Evolutionary conservation across 2,888 invertebrate species (phyloP).

Genomic region (Thymelicus acteon): DNA sequence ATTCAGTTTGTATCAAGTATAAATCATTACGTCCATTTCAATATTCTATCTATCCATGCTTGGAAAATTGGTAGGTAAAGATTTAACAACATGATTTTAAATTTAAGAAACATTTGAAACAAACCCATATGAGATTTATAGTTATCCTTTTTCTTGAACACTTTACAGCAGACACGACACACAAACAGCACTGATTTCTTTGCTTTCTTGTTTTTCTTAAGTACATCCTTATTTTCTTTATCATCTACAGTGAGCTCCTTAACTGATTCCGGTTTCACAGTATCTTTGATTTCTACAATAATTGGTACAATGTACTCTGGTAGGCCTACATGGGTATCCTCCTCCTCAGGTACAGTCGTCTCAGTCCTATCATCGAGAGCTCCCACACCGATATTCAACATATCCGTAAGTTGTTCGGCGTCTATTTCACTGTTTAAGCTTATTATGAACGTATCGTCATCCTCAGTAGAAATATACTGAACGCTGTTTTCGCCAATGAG

Average conservation of each 20-base stretch:
- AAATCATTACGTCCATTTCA: too few relatives aligned
- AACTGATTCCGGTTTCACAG: constrained; percentile 37
- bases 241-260: neutral
- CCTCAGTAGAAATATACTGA: constrained; percentile 77
- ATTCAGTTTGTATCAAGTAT: too few relatives aligned
- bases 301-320: constrained; percentile 48
- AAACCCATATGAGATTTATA: constrained; percentile 75
- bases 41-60: too few relatives aligned
- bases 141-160: constrained; percentile 72
- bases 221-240: constrained; percentile 41
- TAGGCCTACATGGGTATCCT: constrained; percentile 28
- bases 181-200: constrained; percentile 59
- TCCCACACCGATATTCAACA: constrained; percentile 73
- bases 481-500: constrained; percentile 77
- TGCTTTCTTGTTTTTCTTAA: constrained; percentile 42
- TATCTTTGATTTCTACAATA: constrained; percentile 49
- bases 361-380: constrained; percentile 44
- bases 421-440: constrained; percentile 78
- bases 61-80: too few relatives aligned
- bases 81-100: neutral
- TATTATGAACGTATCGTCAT: constrained; percentile 79
- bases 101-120: constrained; percentile 32
- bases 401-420: constrained; percentile 73
- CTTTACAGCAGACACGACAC: constrained; percentile 69
- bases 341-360: neutral